Evolutionary conservation across 2,113 vertebrate species (phyloP), one percentile per base, ranked within the genome.

Genomic region (Erpornis zantholeuca): DNA sequence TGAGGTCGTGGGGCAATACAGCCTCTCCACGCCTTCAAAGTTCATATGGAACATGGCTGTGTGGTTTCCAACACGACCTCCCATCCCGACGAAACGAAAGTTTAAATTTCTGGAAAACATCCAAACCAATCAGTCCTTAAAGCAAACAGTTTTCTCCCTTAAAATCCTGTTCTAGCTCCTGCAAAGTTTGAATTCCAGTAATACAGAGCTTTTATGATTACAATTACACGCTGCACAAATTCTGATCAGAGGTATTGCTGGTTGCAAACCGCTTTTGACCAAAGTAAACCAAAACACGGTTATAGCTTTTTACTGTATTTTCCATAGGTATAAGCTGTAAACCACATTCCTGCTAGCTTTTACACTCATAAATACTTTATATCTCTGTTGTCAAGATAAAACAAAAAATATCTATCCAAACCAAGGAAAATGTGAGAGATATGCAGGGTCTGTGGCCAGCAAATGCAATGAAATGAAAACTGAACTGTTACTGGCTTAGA

Each of bases 151-250:
- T 80, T 82, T 90, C 64, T 92, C 15, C 56, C 53, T 9, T 21
- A 4, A 4, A 8, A 31, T 25, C 14, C 17, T 11, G 2, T 59
- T 57, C 29, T 23, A 49, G 72, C 45, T 75, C 71, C 29, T 25
- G 63, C 50, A 64, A 79, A 69, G 59, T 83, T 88, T 88, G 82
- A 71, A 86, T 96, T 96, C 45, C 89, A 36, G 40, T 69, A 86
- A 49, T 19, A 42, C 25, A 45, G 50, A 79, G 53, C 68, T 88
- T 90, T 92, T 95, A 94, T 86, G 92, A 87, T 93, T 64, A 61
- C 80, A 89, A 82, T 94, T 94, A 94, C 59, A 95, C 14, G 40
- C 66, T 69, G 94, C 80, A 94, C 75, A 91, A 94, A 94, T 96
- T 96, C 95, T 75, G 66, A 60, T 90, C 65, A 57, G 52, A 91